Evolutionary conservation across 2,113 vertebrate genomes (phyloP), one percentile per base, ranked within the genome.

Genomic region (Phoenicopterus ruber): DNA sequence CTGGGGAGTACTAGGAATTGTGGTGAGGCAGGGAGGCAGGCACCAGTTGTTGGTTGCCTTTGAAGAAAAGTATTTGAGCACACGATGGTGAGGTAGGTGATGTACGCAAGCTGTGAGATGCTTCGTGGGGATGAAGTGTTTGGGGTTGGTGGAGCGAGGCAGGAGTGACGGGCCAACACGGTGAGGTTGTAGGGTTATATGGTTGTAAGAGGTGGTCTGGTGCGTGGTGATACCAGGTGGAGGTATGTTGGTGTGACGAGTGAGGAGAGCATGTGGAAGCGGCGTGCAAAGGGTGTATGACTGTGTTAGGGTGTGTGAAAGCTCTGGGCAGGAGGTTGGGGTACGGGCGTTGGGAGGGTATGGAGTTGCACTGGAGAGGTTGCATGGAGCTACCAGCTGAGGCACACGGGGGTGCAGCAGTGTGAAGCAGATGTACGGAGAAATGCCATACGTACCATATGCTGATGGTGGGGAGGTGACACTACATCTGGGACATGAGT

Each of bases 231-330:
- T 29, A 31, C 5, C 14, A 40, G 42, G 21, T 2, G 3, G 78
- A n/a, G 10, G 4, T 42, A 25, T 42, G 19, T 38, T 65, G 47
- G 55, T 79, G 13, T 19, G 40, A 13, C 44, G 58, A 66, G n/a
- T 5, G n/a, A 81, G 8, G 46, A 86, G 24, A 58, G 17, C 3
- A 0, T 4, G 2, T 44, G 26, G 28, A 78, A 63, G n/a, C 0
- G 0, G 34, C 10, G 0, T 24, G 50, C 10, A 4, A 69, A 52
- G 9, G 28, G 14, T 9, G 10, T 65, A 3, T 31, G 50, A 8
- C 24, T 14, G 21, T 16, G 11, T 40, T 54, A 5, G 40, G 38
- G 28, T 28, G 22, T 36, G 42, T 19, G 44, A 31, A 79, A 54
- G 20, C 3, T 1, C 13, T 25, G 12, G 7, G 17, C 34, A n/a